phyloP scores from a whole-genome alignment of 2,888 invertebrate genomes.

The Mechanitis messenoides region DNA sequence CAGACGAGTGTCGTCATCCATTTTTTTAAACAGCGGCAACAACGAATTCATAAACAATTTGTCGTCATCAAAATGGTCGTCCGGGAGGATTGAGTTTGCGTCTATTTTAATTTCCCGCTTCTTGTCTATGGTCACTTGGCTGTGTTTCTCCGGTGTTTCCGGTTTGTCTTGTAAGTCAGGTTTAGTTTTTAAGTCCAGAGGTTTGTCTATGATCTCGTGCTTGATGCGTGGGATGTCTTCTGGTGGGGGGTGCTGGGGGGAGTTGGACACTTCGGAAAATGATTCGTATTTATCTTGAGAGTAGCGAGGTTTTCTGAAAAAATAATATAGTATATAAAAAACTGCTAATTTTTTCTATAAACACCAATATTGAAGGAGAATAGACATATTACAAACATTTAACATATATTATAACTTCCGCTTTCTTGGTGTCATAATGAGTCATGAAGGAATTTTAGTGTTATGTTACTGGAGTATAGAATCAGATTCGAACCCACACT shows the following conservation, averaged over 20 bases:
- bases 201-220: slow-evolving; percentile 51
- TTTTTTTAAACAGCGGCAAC: slow-evolving; percentile 64
- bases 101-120: slow-evolving; percentile 63
- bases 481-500: too few relatives aligned
- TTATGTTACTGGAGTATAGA: too few relatives aligned
- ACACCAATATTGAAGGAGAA: too few relatives aligned
- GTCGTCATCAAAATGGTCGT: slow-evolving; percentile 67
- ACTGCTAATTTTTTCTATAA: too few relatives aligned
- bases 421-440: neutral
- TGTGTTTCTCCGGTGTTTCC: slow-evolving; percentile 52
- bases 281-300: slow-evolving; percentile 69
- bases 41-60: slow-evolving; percentile 67
- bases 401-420: neutral
- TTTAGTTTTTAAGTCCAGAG: slow-evolving; percentile 57
- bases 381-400: too few relatives aligned
- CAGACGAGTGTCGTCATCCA: slow-evolving; percentile 64
- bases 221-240: slow-evolving; percentile 56
- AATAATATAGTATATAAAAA: neutral
- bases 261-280: slow-evolving; percentile 64
- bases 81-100: slow-evolving; percentile 60
- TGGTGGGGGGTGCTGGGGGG: slow-evolving; percentile 58
- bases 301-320: slow-evolving; percentile 57
- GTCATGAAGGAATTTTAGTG: neutral
- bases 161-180: slow-evolving; percentile 43
- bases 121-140: slow-evolving; percentile 48